Evolutionary conservation across 2,797 vertebrate species (phyloP), one percentile per base, ranked within the genome.

Genomic region (Sebastes dallii): DNA sequence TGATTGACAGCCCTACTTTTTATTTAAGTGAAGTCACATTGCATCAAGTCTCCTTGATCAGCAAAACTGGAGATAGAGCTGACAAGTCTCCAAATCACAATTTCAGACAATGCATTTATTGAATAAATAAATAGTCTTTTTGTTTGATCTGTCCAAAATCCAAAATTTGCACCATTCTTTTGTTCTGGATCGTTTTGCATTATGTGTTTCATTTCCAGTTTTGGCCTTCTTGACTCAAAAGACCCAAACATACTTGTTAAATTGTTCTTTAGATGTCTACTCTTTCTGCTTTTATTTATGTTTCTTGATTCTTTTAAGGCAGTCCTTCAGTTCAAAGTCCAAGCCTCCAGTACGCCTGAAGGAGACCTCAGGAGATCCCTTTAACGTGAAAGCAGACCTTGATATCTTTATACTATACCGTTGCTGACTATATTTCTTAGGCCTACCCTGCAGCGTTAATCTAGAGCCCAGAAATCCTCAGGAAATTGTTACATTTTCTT

Each of bases 321-420:
- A 61, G 52, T 73, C 20, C 54, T 84, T 78, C 55, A 58, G 74
- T 81, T 86, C 46, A 88, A 74, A 79, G 72, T 77, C 79, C 59
- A 67, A 75, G 64, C 80, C 76, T 88, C 29, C 34, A 82, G 59
- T 84, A 27, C 1, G 25, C 84, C 82, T 72, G 13, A 78, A 89
- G 85, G 78, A 80, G 72, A 79, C 54, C 62, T 78, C 76, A 78
- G 56, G 71, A 89, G 68, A 79, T 75, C 25, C 58, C 72, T 27
- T 79, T 78, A 66, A 80, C 18, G 55, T 72, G 56, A 54, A 85
- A 80, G 74, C 79, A 77, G 14, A 75, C 59, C 61, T 68, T 25
- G 60, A 73, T 77, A 80, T 75, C 58, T 77, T 84, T 71, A 83
- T 83, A 55, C 58, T 71, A 56, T 68, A 73, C 61, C 50, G 14